phyloP scores from a whole-genome alignment of 1,140 invertebrate species.

The Pogonomyrmex californicus region DNA sequence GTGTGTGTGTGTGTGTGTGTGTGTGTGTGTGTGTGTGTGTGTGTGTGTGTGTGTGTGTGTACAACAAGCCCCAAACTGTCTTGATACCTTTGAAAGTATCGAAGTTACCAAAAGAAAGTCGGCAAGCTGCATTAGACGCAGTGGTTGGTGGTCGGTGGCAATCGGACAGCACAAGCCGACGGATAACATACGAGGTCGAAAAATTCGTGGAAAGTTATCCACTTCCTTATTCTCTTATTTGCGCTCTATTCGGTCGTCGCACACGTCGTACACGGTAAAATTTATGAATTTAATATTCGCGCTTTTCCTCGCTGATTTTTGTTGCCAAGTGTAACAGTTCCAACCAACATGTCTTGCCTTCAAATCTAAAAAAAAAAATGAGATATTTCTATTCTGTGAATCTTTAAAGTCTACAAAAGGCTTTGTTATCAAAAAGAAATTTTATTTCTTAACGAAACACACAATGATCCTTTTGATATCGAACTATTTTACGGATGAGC shows the following conservation, averaged over 20 bases:
- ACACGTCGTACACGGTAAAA: constrained; percentile 43
- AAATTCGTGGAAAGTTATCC: constrained; percentile 65
- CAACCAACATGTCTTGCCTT: neutral
- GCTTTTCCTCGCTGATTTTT: constrained; percentile 22
- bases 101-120: constrained; percentile 63
- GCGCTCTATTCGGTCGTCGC: constrained; percentile 52
- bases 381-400: neutral
- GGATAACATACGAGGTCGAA: constrained; percentile 63
- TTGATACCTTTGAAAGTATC: constrained; percentile 26
- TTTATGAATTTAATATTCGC: constrained; percentile 65
- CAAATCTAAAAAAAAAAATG: constrained; percentile 17
- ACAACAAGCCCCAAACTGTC: neutral
- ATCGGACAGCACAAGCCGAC: constrained; percentile 58
- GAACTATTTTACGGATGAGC: neutral
- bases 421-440: neutral
- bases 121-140: constrained; percentile 22
- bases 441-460: neutral
- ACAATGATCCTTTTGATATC: neutral
- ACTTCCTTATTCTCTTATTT: constrained; percentile 72
- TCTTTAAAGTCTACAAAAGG: neutral
- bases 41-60: too few relatives aligned
- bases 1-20: too few relatives aligned
- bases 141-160: constrained; percentile 16
- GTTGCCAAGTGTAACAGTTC: neutral
- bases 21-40: too few relatives aligned